phyloP scores from a whole-genome alignment of 2,113 vertebrate genomes.

The Alouatta palliata region DNA sequence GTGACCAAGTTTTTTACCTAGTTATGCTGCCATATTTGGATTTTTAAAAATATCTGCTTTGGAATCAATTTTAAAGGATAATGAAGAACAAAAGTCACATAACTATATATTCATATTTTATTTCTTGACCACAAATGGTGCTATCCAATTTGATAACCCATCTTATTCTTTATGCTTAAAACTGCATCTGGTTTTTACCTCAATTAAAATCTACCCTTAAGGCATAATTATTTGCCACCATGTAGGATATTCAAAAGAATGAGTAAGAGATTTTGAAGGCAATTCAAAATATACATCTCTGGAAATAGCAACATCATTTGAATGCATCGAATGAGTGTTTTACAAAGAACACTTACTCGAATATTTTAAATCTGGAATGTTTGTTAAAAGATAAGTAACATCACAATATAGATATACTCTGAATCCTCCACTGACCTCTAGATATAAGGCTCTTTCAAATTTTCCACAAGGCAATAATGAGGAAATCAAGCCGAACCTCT shows the following conservation, averaged over 20 bases:
- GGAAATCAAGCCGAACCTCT: not conserved
- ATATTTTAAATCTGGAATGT: constrained; percentile 56
- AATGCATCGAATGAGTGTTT: constrained; percentile 1
- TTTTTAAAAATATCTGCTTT: not conserved
- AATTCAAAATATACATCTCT: constrained; percentile 56
- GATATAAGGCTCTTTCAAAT: not conserved
- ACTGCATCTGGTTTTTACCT: constrained; percentile 45
- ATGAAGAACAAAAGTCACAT: not conserved
- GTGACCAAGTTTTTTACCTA: not conserved
- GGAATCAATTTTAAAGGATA: not conserved
- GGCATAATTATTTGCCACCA: constrained; percentile 42
- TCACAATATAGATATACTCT: not conserved
- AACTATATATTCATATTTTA: not conserved
- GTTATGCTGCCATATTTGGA: constrained; percentile 27
- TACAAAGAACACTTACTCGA: constrained; percentile 40
- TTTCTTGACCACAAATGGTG: constrained; percentile 28
- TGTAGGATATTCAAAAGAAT: constrained; percentile 55
- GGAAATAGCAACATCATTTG: constrained; percentile 65
- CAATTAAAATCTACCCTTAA: constrained; percentile 57
- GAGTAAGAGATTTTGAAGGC: constrained; percentile 45
- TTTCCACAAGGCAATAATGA: not conserved
- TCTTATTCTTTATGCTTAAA: constrained; percentile 37
- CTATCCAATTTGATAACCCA: not conserved
- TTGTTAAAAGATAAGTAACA: constrained; percentile 34
- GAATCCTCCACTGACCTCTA: not conserved